A percentile compares a stretch with the other conserved stretches of the same genome.
phyloP scores from a whole-genome alignment of 2,888 invertebrate genomes.

The Agonopterix alstromeriana region DNA sequence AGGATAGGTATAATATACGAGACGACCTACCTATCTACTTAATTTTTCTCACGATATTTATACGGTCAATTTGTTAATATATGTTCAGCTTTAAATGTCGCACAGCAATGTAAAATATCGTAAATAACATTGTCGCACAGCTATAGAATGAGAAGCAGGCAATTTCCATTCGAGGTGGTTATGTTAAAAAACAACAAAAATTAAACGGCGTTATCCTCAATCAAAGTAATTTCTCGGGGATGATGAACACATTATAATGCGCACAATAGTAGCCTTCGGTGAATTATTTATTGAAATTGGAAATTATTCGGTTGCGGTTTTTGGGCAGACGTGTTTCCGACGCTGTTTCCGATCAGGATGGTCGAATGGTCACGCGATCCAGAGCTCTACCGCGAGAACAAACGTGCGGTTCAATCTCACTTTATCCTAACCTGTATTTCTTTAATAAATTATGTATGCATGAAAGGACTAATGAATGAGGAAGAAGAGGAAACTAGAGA shows the following conservation, averaged over 20 bases:
- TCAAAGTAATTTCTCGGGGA: slow-evolving; percentile 33
- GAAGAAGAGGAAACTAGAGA: no score
- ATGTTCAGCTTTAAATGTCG: slow-evolving; percentile 20
- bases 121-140: slow-evolving; percentile 8
- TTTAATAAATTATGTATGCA: neutral
- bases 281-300: slow-evolving; percentile 69
- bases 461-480: no score
- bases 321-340: slow-evolving; percentile 70
- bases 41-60: neutral
- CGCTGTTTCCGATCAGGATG: slow-evolving; percentile 59
- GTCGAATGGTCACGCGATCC: slow-evolving; percentile 62
- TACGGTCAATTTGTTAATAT: neutral
- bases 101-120: slow-evolving; percentile 22
- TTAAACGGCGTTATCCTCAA: slow-evolving; percentile 35
- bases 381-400: slow-evolving; percentile 29
- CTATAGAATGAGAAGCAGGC: slow-evolving; percentile 12
- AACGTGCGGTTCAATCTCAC: neutral
- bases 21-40: no score
- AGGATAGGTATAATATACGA: no score
- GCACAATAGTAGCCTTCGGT: slow-evolving; percentile 44
- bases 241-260: slow-evolving; percentile 38
- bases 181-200: slow-evolving; percentile 22
- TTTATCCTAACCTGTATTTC: neutral
- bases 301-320: slow-evolving; percentile 68
- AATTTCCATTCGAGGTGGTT: slow-evolving; percentile 23